These are phyloP conservation scores for Epicauta chinensis DNA, from an alignment of 1,140 invertebrate species.

Conservation along the genomic window DNA sequence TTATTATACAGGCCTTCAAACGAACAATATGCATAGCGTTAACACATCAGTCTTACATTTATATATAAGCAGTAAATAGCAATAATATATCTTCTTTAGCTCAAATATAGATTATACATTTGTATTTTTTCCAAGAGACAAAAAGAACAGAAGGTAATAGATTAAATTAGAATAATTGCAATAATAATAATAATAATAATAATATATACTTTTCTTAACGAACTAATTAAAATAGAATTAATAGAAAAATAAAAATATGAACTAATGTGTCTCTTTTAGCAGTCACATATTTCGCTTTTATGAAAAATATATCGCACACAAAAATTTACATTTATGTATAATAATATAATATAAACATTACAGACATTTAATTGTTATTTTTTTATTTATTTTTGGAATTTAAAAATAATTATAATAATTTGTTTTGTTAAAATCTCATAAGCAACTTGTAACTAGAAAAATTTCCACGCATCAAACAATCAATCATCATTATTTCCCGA, in stretches of 20 bases:
- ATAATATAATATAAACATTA: not conserved
- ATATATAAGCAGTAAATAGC: constrained; percentile 34
- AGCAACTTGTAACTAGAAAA: too few relatives aligned
- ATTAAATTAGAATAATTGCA: too few relatives aligned
- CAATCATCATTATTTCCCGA: too few relatives aligned
- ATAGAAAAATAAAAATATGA: constrained; percentile 15
- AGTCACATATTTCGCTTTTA: constrained; percentile 14
- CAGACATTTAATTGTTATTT: not conserved
- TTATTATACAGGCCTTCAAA: constrained; percentile 37
- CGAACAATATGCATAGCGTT: constrained; percentile 33
- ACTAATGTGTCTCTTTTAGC: constrained; percentile 21
- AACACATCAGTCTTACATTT: constrained; percentile 39
- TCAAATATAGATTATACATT: constrained; percentile 13
- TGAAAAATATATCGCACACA: constrained; percentile 18
- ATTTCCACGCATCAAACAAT: too few relatives aligned
- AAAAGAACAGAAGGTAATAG: too few relatives aligned
- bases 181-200: too few relatives aligned
- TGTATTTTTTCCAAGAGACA: too few relatives aligned
- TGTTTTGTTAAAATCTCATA: too few relatives aligned
- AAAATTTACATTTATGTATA: constrained; percentile 11
- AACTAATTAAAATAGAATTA: too few relatives aligned
- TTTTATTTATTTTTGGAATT: too few relatives aligned
- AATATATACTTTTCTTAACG: too few relatives aligned
- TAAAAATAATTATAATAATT: not conserved
- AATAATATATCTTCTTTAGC: constrained; percentile 26